Base-by-base conservation (phyloP, 64 coral and sea anemone species). In the Orbicella faveolata region DNA sequence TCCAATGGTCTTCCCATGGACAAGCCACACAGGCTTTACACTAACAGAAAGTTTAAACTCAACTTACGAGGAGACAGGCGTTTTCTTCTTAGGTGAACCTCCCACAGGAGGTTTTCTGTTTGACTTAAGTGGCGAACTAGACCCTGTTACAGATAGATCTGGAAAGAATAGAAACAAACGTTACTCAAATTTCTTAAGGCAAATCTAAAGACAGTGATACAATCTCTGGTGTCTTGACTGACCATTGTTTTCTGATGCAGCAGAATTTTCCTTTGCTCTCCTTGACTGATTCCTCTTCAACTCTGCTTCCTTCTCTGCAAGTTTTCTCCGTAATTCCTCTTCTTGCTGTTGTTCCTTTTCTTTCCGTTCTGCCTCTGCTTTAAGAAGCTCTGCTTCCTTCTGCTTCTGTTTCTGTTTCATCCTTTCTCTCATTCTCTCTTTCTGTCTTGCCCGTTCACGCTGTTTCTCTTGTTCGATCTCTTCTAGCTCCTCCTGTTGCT, bases 401-500 rank as follows among this genome's bases (percentile, higher is more conserved):
- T 96, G 91, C 23, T 64, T 93, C 52, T 89, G 89, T 75, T 87
- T 93, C 52, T 96, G 92, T 36, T 77, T 93, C 19, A 94, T 65
- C 34, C 83, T 87, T 62, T 94, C 93, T n/a, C 61, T 76, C 73
- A 75, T 59, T 20, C 86, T 68, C 67, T 85, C 90, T 55, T 94
- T 96, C 76, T 96, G 91, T 61, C 78, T 75, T 76, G 92, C 89
- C 68, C 74, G 88, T 51, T 98, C 96, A 52, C 74, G 86, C 75
- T 93, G 90, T 54, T 93, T 98, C 64, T 93, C 93, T 76, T 93
- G 83, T 44, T 98, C 93, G 52, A 98, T 87, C 74, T 90, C 88
- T 39, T 93, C 96, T 13, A 95, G 77, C 53, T 95, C 90, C 87
- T 92, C 76, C 68, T 92, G 81, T 52, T 92, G 90, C 62, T 86